Conservation (phyloP, 2,113 vertebrate genomes). For the Epinephelus moara region DNA sequence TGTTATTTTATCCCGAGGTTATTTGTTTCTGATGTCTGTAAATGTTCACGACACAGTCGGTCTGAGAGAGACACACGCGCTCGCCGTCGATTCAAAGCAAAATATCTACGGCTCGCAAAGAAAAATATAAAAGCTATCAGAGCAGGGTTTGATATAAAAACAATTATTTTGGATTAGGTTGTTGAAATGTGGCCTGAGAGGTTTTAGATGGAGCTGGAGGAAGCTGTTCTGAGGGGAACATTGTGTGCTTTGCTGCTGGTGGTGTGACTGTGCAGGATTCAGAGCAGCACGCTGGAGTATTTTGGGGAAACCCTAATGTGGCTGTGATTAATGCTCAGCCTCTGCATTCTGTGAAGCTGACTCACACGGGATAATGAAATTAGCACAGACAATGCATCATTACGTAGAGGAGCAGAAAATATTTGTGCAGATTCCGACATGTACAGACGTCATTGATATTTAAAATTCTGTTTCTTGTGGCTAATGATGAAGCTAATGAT, state of each 20-base stretch:
- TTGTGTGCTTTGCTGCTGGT: background rate
- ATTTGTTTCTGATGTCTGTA: constrained; percentile 8
- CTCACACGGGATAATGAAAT: constrained; percentile 23
- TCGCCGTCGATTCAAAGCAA: background rate
- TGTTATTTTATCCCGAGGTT: background rate
- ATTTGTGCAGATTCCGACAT: background rate
- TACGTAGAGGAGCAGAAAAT: background rate
- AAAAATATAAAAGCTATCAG: background rate
- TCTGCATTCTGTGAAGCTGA: constrained; percentile 25
- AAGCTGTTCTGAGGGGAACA: constrained; percentile 11
- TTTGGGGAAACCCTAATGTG: constrained; percentile 40
- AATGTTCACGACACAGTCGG: background rate
- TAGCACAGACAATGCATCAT: constrained; percentile 12
- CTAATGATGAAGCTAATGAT: background rate
- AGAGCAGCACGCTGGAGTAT: background rate
- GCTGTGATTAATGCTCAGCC: constrained; percentile 19
- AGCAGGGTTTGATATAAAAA: background rate
- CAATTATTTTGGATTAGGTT: background rate
- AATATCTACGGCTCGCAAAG: background rate
- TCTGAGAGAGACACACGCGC: background rate
- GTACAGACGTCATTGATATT: background rate
- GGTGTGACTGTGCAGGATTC: constrained; percentile 1
- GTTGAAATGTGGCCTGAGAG: background rate
- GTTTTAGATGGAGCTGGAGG: constrained; percentile 10
- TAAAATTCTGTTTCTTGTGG: background rate